Conservation (phyloP, 1,140 invertebrate species). For the Drosophila parabipectinata region DNA sequence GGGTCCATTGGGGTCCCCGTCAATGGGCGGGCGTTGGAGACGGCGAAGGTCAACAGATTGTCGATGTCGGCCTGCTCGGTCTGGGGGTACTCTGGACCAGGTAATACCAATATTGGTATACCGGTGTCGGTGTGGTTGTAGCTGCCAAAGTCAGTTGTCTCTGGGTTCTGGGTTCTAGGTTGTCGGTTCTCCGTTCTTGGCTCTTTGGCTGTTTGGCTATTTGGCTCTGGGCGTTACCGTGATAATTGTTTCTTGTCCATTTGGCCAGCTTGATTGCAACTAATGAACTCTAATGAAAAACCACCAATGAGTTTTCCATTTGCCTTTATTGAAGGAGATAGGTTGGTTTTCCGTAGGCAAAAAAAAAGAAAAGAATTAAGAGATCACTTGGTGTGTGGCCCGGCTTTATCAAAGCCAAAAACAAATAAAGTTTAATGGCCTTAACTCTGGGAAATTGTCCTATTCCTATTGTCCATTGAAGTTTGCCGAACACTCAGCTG, state of each 20-base stretch:
- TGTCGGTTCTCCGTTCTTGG: not conserved
- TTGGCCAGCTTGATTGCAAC: slow-evolving; percentile 76
- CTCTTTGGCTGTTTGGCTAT: slow-evolving; percentile 21
- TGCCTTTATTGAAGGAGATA: slow-evolving; percentile 16
- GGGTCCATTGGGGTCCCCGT: slow-evolving; percentile 37
- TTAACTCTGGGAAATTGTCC: not conserved
- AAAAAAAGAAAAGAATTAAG: slow-evolving; percentile 9
- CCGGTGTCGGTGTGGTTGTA: slow-evolving; percentile 26
- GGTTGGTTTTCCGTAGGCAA: not conserved
- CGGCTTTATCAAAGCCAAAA: not conserved
- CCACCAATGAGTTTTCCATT: slow-evolving; percentile 45
- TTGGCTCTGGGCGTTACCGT: slow-evolving; percentile 65
- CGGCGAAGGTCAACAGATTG: slow-evolving; percentile 81
- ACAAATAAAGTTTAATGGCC: slow-evolving; percentile 3
- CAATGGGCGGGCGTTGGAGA: slow-evolving; percentile 76
- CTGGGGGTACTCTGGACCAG: slow-evolving; percentile 17
- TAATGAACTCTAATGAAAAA: slow-evolving; percentile 79
- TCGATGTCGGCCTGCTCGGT: slow-evolving; percentile 51
- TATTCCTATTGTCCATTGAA: not conserved
- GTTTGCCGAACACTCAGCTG: not conserved
- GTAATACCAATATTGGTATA: slow-evolving; percentile 11
- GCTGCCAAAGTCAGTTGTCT: slow-evolving; percentile 28
- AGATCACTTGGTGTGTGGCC: not conserved
- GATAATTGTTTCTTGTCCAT: slow-evolving; percentile 82
- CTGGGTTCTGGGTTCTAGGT: not conserved